Evolutionary conservation across 2,888 invertebrate species (phyloP), one percentile per base, ranked within the genome.

Genomic region (Leptogaster cylindrica): DNA sequence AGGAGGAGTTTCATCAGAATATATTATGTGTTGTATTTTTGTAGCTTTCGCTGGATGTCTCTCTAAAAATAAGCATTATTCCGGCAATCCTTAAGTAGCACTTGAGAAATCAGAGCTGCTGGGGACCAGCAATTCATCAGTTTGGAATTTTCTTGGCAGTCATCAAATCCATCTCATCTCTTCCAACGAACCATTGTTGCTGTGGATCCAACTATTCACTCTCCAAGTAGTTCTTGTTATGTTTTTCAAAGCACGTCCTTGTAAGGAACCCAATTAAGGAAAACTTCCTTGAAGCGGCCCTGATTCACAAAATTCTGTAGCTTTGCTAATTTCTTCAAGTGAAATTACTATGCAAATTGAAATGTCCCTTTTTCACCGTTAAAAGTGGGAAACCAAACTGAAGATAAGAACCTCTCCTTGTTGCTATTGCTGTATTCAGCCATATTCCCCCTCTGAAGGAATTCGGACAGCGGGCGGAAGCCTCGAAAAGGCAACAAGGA

Each of bases 321-420:
- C 41, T 58, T 58, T 41, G 25, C 41, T 58, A 58, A 39, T 58
- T 58, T 58, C 39, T 25, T 58, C 58, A 25, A 58, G 39, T 58
- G 25, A 63, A 63, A 46, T 63, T 46, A 46, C 63, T 63, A 63
- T 63, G 63, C 63, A 63, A 63, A 63, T 63, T 63, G 63, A 63
- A 63, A 63, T 63, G 63, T 63, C 63, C 46, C 28, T 63, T 44
- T 18, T 46, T 18, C 12, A 28, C 46, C 8, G 2, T 5, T n/a
- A 18, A 6, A 44, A 44, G 41, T 63, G 25, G 28, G 23, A 18
- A 16, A 31, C 12, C 7, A 28, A 14, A 16, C n/a, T 8, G n/a
- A 25, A 18, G 20, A 12, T 18, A 2, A 23, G 20, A 46, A 5
- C 18, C 33, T n/a, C 20, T 52, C 33, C 33, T 52, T 3, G 31